Evolutionary conservation across 2,113 vertebrate species (phyloP).

Genomic region (Brachionichthys hirsutus): DNA sequence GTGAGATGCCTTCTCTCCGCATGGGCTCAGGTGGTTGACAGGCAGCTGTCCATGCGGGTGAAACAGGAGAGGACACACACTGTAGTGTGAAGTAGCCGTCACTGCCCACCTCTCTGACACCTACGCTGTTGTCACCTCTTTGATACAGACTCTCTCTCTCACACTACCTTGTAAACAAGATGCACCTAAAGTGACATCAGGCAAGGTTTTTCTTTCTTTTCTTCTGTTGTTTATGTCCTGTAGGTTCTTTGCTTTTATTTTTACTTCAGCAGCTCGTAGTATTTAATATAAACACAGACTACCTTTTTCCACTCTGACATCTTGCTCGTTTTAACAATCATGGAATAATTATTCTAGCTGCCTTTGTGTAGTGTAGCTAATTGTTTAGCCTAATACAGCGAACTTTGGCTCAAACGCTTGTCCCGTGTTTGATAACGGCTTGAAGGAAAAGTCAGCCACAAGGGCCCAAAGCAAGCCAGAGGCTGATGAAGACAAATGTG

Average conservation of each 20-base stretch:
- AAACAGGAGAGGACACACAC: conserved; percentile 49
- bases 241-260: not conserved
- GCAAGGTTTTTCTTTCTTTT: not conserved
- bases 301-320: not conserved
- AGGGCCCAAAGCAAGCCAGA: conserved; percentile 75
- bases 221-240: not conserved
- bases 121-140: conserved; percentile 33
- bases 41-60: conserved; percentile 70
- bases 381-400: conserved; percentile 21
- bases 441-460: conserved; percentile 66
- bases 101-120: conserved; percentile 53
- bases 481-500: conserved; percentile 84
- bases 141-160: conserved; percentile 26
- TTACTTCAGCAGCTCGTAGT: not conserved
- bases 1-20: conserved; percentile 52
- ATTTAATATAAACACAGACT: conserved; percentile 12
- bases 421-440: conserved; percentile 69
- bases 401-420: conserved; percentile 39
- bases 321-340: conserved; percentile 29
- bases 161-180: not conserved
- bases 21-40: conserved; percentile 71
- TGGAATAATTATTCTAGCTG: conserved; percentile 19
- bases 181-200: not conserved
- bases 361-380: conserved; percentile 40
- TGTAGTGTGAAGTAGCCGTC: conserved; percentile 47